Base-by-base conservation (phyloP, 1,140 invertebrate genomes). In the Plodia interpunctella region DNA sequence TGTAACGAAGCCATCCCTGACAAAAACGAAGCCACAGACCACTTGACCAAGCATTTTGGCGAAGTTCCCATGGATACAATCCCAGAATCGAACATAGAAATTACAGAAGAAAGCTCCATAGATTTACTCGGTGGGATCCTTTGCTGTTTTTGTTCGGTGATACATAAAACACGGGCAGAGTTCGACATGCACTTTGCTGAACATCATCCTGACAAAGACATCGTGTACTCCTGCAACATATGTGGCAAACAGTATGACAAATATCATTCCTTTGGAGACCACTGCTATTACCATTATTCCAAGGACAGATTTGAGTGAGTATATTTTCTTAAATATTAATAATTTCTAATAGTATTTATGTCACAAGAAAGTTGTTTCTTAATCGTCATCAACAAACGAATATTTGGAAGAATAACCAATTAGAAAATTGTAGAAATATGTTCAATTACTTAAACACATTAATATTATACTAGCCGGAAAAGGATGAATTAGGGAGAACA, bases 281-380 rank as follows among this genome's bases (percentile, higher is more conserved):
- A 88, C 50, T 78, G 80, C 62, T 76, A 86, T 55, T 65, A 81
- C 53, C 85, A 88, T 62, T 68, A 72, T 52, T 62, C 62, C n/a
- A 86, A 76, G 53, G 62, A 78, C 52, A 77, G 66, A 74, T 88
- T 72, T 57, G 68, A 78, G 85, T 88, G 55, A 83, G 85, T 86
- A 65, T 60, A 18, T 18, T 49, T 19, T n/a, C n/a, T n/a, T n/a
- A n/a, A 25, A 25, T 28, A 0, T 10, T n/a, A 17, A 18, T 38
- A 3, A 38, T 55, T 5, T 4, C 6, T 20, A 8, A 53, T 21
- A 5, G 3, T 9, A n/a, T n/a, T n/a, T n/a, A n/a, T n/a, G n/a
- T n/a, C n/a, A n/a, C n/a, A n/a, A n/a, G n/a, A n/a, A n/a, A n/a
- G n/a, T n/a, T n/a, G n/a, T n/a, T n/a, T n/a, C n/a, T n/a, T n/a